Evolutionary conservation across 2,797 vertebrate species (phyloP).

Genomic region (Astyanax mexicanus): DNA sequence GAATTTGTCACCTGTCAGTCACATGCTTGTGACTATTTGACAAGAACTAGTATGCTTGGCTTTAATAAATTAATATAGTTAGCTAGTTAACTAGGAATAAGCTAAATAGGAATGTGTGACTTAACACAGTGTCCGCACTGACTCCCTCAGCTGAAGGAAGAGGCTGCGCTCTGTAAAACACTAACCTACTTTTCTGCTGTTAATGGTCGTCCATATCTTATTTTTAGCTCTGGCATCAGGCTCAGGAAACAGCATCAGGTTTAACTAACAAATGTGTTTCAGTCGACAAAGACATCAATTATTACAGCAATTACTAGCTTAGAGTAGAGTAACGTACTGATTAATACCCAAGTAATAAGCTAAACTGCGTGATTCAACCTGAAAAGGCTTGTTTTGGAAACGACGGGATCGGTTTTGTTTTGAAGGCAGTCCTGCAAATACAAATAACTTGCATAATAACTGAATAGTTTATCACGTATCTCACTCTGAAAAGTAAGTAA

Average conservation of each 20-base stretch:
- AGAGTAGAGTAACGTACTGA: not conserved
- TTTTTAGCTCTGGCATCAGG: constrained; percentile 33
- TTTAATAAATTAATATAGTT: no score
- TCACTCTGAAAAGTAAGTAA: no score
- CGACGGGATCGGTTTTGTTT: not conserved
- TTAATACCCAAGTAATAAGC: not conserved
- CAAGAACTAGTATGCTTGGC: no score
- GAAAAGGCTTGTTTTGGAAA: no score
- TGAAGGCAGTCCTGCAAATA: not conserved
- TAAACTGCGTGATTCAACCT: not conserved
- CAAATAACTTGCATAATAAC: not conserved
- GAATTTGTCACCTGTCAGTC: no score
- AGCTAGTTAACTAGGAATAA: no score
- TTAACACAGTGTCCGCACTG: not conserved
- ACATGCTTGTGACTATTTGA: no score
- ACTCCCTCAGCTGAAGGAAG: not conserved
- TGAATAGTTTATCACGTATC: no score
- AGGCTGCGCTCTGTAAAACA: not conserved
- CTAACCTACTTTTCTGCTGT: constrained; percentile 19
- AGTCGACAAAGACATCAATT: not conserved
- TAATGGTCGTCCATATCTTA: not conserved
- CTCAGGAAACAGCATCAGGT: not conserved
- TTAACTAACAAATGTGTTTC: not conserved
- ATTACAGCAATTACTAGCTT: not conserved
- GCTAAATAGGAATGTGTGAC: no score